These are phyloP conservation scores for Triplophysa bombifrons DNA, from an alignment of 2,797 vertebrate species.

Conservation along the genomic window DNA sequence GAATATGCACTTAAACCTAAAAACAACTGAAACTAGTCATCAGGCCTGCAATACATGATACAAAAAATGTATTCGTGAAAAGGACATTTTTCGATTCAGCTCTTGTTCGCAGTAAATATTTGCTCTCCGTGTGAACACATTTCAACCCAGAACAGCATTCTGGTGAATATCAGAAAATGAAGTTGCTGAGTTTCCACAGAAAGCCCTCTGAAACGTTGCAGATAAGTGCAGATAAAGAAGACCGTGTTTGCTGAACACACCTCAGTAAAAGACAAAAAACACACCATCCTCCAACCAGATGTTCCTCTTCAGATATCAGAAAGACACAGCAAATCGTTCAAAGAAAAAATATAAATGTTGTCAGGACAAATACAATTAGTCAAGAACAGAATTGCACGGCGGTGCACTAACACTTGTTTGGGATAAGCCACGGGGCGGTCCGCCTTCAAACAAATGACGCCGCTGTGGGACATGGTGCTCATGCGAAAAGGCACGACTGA, in stretches of 20 bases:
- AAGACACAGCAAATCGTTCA: conserved; percentile 49
- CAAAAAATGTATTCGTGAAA: too few relatives aligned
- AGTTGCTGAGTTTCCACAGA: conserved; percentile 17
- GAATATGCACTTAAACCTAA: too few relatives aligned
- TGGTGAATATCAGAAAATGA: background rate
- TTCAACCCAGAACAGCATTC: background rate
- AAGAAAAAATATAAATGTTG: conserved; percentile 25
- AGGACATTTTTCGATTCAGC: too few relatives aligned
- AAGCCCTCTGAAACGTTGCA: background rate
- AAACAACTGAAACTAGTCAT: too few relatives aligned
- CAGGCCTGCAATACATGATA: too few relatives aligned
- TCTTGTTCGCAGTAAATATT: background rate
- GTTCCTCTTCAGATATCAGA: conserved; percentile 21
- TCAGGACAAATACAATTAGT: conserved; percentile 56
- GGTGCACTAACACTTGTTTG: conserved; percentile 37
- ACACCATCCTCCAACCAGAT: background rate
- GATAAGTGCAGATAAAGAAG: conserved; percentile 28
- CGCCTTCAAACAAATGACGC: conserved; percentile 11
- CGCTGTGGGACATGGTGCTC: background rate
- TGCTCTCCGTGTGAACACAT: background rate
- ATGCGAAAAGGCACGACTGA: conserved; percentile 43
- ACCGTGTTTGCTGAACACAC: conserved; percentile 24
- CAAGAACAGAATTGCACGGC: conserved; percentile 33
- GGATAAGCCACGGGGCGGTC: conserved; percentile 27
- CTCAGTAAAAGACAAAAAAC: conserved; percentile 21